Percentiles rank a stretch among this genome's conserved stretches.
Evolutionary conservation across 2,113 vertebrate genomes (phyloP).

Genomic region (Capreolus pygargus): DNA sequence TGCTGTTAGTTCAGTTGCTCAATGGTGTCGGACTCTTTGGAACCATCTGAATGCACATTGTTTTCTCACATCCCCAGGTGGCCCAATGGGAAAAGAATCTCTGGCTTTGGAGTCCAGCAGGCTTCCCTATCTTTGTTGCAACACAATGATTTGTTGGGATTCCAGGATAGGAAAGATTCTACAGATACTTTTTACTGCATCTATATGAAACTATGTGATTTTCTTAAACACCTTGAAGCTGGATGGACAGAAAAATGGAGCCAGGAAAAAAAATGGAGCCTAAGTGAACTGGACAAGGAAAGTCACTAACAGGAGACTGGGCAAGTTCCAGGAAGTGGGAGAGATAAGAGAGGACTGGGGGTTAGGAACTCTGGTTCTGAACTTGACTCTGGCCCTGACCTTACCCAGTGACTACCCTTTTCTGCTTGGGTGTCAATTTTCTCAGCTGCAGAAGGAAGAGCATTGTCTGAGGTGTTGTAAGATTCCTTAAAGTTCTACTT

Average conservation of each 20-base stretch:
- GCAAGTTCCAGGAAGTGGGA: not conserved
- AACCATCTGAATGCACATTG: not conserved
- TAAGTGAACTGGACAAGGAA: not conserved
- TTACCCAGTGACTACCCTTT: not conserved
- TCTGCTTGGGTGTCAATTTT: too few species aligned
- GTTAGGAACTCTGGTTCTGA: too few species aligned
- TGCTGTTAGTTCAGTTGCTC: not conserved
- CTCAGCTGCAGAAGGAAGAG: not conserved
- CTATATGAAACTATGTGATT: not conserved
- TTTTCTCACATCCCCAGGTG: not conserved
- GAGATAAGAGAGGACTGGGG: accelerated
- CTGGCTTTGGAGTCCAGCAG: not conserved
- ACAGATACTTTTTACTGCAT: not conserved
- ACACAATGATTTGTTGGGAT: not conserved
- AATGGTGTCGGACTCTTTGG: not conserved
- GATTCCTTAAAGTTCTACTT: not conserved
- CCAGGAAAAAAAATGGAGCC: not conserved
- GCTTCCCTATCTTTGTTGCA: not conserved
- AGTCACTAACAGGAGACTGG: accelerated
- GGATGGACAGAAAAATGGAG: not conserved
- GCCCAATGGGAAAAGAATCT: not conserved
- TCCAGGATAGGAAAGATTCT: not conserved
- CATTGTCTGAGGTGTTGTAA: not conserved
- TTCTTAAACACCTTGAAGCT: not conserved
- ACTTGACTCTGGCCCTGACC: too few species aligned